Evolutionary conservation across 2,797 vertebrate genomes (phyloP).

Genomic region (Rhinoraja longicauda): DNA sequence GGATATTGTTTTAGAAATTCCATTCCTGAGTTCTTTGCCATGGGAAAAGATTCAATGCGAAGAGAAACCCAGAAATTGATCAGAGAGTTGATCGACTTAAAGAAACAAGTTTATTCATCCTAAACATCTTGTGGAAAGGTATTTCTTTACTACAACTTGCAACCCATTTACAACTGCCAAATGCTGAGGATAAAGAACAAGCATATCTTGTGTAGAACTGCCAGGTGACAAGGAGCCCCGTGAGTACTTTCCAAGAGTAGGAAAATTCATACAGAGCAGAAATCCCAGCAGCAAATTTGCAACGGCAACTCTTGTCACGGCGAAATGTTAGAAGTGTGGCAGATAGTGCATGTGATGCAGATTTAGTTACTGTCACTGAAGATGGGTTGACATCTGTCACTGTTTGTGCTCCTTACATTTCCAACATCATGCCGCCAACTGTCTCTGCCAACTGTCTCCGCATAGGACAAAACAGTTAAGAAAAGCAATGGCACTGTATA

Average conservation of each 20-base stretch:
- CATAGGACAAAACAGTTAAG: not conserved
- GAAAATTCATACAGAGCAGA: not conserved
- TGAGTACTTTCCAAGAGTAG: not conserved
- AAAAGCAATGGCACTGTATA: not conserved
- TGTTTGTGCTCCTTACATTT: not conserved
- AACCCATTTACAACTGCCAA: not conserved
- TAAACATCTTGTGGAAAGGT: not conserved
- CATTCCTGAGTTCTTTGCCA: no score
- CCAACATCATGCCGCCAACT: not conserved
- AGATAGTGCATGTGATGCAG: not conserved
- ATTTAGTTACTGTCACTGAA: not conserved
- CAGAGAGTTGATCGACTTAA: not conserved
- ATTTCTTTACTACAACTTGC: not conserved
- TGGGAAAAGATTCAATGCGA: no score
- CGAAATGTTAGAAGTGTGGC: not conserved
- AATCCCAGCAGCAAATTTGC: not conserved
- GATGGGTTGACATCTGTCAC: not conserved
- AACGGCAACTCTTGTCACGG: not conserved
- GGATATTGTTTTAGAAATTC: no score
- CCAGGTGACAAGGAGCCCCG: not conserved
- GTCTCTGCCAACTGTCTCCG: not conserved
- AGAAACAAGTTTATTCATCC: not conserved
- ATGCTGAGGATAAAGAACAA: not conserved
- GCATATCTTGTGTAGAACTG: not conserved
- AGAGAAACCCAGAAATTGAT: not conserved